A percentile compares a stretch with the other conserved stretches of the same genome.
Conservation (phyloP, 2,888 invertebrate genomes). For the Adelphocoris suturalis region DNA sequence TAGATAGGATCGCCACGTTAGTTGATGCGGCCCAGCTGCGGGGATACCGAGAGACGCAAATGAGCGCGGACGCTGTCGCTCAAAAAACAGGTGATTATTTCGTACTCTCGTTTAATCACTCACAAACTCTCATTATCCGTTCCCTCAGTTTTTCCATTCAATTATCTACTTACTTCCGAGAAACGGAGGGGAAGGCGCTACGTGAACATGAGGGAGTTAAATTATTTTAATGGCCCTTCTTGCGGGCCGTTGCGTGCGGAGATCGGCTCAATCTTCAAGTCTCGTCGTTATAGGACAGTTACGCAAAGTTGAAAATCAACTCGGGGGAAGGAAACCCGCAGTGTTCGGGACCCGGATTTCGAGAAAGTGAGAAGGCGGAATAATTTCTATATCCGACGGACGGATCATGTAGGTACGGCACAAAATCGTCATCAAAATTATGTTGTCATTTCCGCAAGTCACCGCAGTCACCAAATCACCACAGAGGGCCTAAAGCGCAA, state of each 20-base stretch:
- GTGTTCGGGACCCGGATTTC: background rate
- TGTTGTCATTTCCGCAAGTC: no score
- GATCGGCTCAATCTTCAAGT: constrained; percentile 7
- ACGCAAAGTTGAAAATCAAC: constrained; percentile 27
- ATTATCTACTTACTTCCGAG: constrained; percentile 10
- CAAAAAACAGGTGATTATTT: background rate
- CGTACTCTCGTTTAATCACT: constrained; percentile 11
- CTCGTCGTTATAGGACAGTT: constrained; percentile 26
- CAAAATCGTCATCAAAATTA: no score
- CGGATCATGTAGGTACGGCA: no score
- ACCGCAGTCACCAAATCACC: no score
- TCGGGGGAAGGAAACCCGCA: background rate
- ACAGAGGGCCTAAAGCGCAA: no score
- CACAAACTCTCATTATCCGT: constrained; percentile 6
- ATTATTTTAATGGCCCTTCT: constrained; percentile 48
- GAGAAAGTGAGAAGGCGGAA: background rate
- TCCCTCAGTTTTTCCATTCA: background rate
- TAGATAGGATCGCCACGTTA: no score
- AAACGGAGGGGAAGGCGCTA: background rate
- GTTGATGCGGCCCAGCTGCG: background rate
- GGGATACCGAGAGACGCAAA: background rate
- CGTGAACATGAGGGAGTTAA: constrained; percentile 41
- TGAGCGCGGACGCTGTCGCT: background rate
- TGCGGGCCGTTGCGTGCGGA: constrained; percentile 39
- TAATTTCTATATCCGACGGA: background rate